These are phyloP conservation scores for Teinopalpus imperialis DNA, from an alignment of 2,888 invertebrate species.

Conservation along the genomic window DNA sequence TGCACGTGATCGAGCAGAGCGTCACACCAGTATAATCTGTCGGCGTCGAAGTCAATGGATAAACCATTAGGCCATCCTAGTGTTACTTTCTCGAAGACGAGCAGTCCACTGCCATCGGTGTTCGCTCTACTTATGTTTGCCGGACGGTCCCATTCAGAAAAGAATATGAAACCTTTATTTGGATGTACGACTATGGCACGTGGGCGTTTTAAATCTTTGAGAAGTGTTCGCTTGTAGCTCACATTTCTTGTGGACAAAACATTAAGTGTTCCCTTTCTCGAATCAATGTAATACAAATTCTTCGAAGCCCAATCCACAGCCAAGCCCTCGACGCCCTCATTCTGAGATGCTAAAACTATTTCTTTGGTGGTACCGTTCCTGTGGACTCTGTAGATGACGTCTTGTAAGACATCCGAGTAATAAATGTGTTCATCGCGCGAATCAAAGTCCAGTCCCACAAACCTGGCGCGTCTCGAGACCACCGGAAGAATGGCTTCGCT, in stretches of 20 bases:
- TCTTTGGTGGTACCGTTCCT: conserved; percentile 90
- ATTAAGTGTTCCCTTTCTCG: conserved; percentile 95
- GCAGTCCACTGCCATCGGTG: conserved; percentile 92
- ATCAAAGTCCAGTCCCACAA: conserved; percentile 97
- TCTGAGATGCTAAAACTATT: conserved; percentile 96
- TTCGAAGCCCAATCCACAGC: conserved; percentile 98
- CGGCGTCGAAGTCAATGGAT: conserved; percentile 93
- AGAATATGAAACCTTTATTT: conserved; percentile 95
- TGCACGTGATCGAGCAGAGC: conserved; percentile 97
- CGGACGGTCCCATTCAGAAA: conserved; percentile 97
- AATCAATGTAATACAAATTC: conserved; percentile 97
- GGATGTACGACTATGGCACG: conserved; percentile 98
- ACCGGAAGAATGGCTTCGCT: conserved; percentile 98
- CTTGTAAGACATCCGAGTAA: conserved; percentile 98
- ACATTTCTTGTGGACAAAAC: conserved; percentile 94
- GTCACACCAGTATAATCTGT: conserved; percentile 98
- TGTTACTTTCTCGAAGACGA: conserved; percentile 94
- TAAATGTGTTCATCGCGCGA: conserved; percentile 95
- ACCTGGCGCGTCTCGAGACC: conserved; percentile 93
- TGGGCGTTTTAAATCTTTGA: conserved; percentile 95
- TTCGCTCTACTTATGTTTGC: conserved; percentile 97
- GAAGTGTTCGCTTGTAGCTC: conserved; percentile 89
- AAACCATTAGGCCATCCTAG: conserved; percentile 99
- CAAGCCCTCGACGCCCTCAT: conserved; percentile 97
- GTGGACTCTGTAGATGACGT: conserved; percentile 94